Base-by-base conservation (phyloP, 2,888 invertebrate genomes). In the Quadriops clusia region DNA sequence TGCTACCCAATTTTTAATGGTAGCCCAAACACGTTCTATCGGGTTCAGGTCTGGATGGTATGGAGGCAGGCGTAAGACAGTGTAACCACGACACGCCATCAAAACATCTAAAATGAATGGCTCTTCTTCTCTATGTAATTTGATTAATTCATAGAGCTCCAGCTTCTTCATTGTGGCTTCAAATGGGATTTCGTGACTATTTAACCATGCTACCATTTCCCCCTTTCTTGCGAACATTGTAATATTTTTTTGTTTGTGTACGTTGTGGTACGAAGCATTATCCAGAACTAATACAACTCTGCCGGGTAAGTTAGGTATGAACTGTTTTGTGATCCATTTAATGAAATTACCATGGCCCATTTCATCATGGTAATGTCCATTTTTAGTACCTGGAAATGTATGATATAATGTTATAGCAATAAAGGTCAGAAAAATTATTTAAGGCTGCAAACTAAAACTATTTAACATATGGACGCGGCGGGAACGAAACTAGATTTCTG, bases 1-100 rank as follows among this genome's bases (percentile, higher is more conserved):
- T 5, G 18, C 28, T 7, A 33, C 33, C 21, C 28, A 29, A 23
- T 29, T 23, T 23, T 29, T 28, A 17, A 29, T 24, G 15, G 7
- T 12, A 17, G 33, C 29, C 33, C 33, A 33, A 12, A 33, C 29
- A 12, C 22, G 21, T 32, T 28, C 32, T n/a, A 32, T 32, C 10
- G 32, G 28, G 18, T 32, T 32, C 11, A 32, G 11, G 7, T 20
- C 22, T 8, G 28, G 21, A 10, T 23, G 23, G 17, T 33, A 33
- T 4, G 23, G 28, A 11, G 29, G 23, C 6, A 28, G 13, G 12
- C 33, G 15, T 5, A 31, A 8, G 7, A 29, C 30, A 17, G n/a
- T 11, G 17, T 23, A 30, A 17, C 17, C 24, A 33, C 28, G 27
- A 15, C 16, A 21, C 11, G 14, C 15, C 16, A 31, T 16, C 8